Base-by-base conservation (phyloP, 2,888 invertebrate species). In the Zygaena filipendulae region DNA sequence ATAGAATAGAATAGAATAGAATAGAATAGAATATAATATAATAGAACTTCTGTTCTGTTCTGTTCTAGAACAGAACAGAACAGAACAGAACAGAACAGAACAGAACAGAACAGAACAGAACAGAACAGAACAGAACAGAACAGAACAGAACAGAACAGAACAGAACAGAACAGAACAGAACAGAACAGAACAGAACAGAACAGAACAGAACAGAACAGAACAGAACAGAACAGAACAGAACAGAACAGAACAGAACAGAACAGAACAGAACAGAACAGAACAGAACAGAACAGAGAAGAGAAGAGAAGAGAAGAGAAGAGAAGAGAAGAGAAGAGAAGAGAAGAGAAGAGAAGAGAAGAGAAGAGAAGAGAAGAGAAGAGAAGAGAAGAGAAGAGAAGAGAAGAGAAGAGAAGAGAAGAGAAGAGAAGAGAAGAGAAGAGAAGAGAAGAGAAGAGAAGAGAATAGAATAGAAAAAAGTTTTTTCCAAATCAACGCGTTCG, bases 21-120 rank as follows among this genome's bases (percentile, higher is more conserved):
- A 26, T 12, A 11, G 26, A 26, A 26, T 12, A 12, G 20, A 26
- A 19, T 11, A 26, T 2, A 26, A 26, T 19, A 19, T 18, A n/a
- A 32, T 25, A 40, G 35, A 21, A 27, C 19, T 29, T 8, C 12
- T 23, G n/a, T n/a, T n/a, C n/a, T n/a, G n/a, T n/a, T n/a, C n/a
- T n/a, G n/a, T n/a, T n/a, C n/a, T n/a, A 22, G 9, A 22, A 10
- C 11, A 22, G 9, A 10, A 22, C 9, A 11, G 23, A 23, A 23
- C 12, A 13, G 23, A 23, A 13, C 13, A 9, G 23, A 26, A 20
- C 13, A 20, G 20, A 26, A 20, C 20, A 12, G 19, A 26, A 5
- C 11, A 20, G 20, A 26, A 26, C 11, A 22, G 9, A 22, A 10
- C 11, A 22, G 9, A 10, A 22, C 9, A 11, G 23, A 23, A 23